Base-by-base conservation (phyloP, 2,888 invertebrate species). In the Pollenia labialis region DNA sequence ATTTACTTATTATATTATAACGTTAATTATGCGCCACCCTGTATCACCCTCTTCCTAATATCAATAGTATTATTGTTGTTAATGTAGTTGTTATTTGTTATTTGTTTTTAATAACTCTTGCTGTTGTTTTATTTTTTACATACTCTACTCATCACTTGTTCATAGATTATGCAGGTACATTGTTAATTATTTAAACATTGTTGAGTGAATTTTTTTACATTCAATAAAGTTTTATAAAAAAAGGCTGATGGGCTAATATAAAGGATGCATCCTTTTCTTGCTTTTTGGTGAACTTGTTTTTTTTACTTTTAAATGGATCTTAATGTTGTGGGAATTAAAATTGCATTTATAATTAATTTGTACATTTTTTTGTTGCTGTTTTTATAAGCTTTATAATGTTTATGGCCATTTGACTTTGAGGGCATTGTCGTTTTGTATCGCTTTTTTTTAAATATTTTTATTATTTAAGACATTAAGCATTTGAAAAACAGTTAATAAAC, bases 141-240 rank as follows among this genome's bases (percentile, higher is more conserved):
- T 88, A 89, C 89, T 90, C 90, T 90, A 90, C 89, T 90, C 90
- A 92, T 90, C 91, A 91, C 90, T 91, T 90, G 89, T 90, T 92
- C 90, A 92, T 92, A 89, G 92, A 92, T 92, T 92, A 92, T 92
- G 92, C 92, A 88, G 90, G 90, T 90, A 91, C 91, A 62, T 91
- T 91, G 82, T 87, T 92, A 90, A 90, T 92, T 92, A 90, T 91
- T 91, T 92, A 92, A 92, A 74, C 54, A 58, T 23, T 71, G 62
- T 71, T 82, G 69, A 82, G 66, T 82, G 82, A 82, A 76, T 82
- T 82, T 76, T 40, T 32, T 82, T 76, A 82, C 82, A 76, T 82
- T 82, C 23, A 56, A 14, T 40, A 46, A 18, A 60, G 23, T 50
- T 56, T 48, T 56, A 18, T n/a, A 4, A 42, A 64, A 62, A 74